A percentile compares a stretch with the other conserved stretches of the same genome.
Evolutionary conservation across 2,797 vertebrate genomes (phyloP).

Genomic region (Diglossa cyanea): DNA sequence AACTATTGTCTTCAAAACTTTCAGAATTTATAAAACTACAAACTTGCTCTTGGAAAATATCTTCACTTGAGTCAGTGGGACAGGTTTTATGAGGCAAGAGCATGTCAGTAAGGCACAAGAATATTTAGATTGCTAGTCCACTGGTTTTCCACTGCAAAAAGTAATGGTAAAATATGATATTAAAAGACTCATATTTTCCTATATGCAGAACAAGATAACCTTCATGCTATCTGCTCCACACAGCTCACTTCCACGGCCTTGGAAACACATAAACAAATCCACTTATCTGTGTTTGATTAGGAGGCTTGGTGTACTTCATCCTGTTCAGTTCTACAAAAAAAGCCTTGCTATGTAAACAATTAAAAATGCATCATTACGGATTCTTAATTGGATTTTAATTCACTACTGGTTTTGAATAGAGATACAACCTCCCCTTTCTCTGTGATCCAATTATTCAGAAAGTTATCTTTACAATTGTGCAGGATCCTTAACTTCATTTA

Average conservation of each 20-base stretch:
- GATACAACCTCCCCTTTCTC: background rate
- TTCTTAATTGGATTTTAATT: background rate
- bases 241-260: background rate
- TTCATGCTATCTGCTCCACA: background rate
- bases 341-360: background rate
- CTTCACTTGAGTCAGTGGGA: background rate
- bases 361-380: background rate
- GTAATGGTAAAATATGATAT: background rate
- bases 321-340: background rate
- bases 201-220: background rate
- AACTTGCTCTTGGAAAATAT: background rate
- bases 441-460: background rate
- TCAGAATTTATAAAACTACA: background rate
- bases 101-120: background rate
- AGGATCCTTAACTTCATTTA: background rate
- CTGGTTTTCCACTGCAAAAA: background rate
- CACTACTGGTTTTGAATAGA: background rate
- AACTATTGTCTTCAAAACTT: background rate
- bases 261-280: background rate
- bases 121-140: background rate
- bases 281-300: background rate
- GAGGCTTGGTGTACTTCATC: background rate
- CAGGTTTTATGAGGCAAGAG: background rate
- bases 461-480: background rate
- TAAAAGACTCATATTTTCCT: background rate